phyloP scores from a whole-genome alignment of 2,888 invertebrate genomes.

The Thyatira batis region DNA sequence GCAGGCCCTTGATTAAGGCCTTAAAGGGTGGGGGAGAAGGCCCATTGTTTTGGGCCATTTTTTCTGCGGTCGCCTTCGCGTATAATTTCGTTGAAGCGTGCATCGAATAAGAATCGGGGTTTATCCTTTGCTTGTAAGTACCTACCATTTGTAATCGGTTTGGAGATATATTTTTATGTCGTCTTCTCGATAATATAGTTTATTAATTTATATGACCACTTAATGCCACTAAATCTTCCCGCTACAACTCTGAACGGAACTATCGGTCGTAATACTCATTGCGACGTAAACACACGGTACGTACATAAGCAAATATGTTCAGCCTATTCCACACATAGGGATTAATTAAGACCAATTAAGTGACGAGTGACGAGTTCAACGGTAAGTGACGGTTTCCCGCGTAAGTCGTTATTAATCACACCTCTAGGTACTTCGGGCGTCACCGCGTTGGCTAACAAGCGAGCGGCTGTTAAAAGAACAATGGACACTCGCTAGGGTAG shows the following conservation, averaged over 20 bases:
- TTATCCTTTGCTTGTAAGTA: constrained; percentile 24
- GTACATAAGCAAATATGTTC: neutral
- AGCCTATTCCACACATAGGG: constrained; percentile 5
- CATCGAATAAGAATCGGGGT: constrained; percentile 49
- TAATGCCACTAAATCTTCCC: neutral
- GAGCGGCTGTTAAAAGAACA: constrained; percentile 78
- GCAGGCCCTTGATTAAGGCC: constrained; percentile 73
- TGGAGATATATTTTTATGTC: constrained; percentile 6
- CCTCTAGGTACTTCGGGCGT: constrained; percentile 49
- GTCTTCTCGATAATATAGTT: too few species aligned
- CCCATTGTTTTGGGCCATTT: constrained; percentile 71
- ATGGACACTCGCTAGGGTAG: constrained; percentile 66
- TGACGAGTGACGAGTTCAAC: constrained; percentile 5
- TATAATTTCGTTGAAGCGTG: constrained; percentile 63
- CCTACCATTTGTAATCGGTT: constrained; percentile 11
- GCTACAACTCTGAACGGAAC: neutral
- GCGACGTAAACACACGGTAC: neutral
- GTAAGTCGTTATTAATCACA: constrained; percentile 62
- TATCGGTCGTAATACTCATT: neutral
- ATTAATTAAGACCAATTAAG: constrained; percentile 36
- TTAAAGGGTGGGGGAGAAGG: constrained; percentile 46
- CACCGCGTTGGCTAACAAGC: constrained; percentile 69
- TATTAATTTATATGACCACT: constrained; percentile 20
- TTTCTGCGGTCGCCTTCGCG: constrained; percentile 52
- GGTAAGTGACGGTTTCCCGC: constrained; percentile 32